Percentiles rank a stretch among this genome's conserved stretches.
Conservation (phyloP, 2,797 vertebrate genomes). For the Pipistrellus pipistrellus region DNA sequence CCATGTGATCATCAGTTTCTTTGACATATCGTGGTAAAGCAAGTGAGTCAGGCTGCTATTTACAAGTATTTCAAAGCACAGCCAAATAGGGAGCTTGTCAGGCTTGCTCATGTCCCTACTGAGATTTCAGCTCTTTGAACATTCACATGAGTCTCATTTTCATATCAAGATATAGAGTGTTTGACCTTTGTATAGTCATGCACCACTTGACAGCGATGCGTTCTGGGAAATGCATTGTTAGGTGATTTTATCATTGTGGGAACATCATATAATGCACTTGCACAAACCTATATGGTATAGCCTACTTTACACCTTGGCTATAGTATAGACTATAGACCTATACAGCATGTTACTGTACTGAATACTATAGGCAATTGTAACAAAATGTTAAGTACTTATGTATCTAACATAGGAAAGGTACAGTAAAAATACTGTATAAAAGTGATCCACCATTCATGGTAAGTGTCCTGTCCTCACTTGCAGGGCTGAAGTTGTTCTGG, state of each 20-base stretch:
- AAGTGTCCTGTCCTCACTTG: neutral
- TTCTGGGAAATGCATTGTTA: neutral
- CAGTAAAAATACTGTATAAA: neutral
- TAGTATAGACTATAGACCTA: too few species aligned
- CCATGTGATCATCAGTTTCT: neutral
- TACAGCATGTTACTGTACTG: neutral
- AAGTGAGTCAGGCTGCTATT: slow-evolving; percentile 23
- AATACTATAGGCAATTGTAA: neutral
- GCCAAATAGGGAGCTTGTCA: slow-evolving; percentile 62
- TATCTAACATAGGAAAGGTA: neutral
- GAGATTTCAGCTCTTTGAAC: slow-evolving; percentile 17
- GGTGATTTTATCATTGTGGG: neutral
- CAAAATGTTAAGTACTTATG: neutral
- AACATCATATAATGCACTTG: neutral
- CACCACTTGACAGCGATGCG: neutral
- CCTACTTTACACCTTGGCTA: neutral
- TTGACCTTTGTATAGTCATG: slow-evolving; percentile 76
- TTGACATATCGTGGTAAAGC: neutral
- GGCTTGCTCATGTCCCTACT: slow-evolving; percentile 51
- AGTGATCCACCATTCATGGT: neutral
- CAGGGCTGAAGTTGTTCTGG: neutral
- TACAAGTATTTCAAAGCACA: slow-evolving; percentile 56
- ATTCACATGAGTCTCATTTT: slow-evolving; percentile 15
- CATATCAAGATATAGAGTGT: slow-evolving; percentile 70
- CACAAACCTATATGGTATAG: neutral